Percentiles rank a stretch among this genome's conserved stretches.
phyloP scores from a whole-genome alignment of 2,888 invertebrate species.

The Dicyrtoma fusca region DNA sequence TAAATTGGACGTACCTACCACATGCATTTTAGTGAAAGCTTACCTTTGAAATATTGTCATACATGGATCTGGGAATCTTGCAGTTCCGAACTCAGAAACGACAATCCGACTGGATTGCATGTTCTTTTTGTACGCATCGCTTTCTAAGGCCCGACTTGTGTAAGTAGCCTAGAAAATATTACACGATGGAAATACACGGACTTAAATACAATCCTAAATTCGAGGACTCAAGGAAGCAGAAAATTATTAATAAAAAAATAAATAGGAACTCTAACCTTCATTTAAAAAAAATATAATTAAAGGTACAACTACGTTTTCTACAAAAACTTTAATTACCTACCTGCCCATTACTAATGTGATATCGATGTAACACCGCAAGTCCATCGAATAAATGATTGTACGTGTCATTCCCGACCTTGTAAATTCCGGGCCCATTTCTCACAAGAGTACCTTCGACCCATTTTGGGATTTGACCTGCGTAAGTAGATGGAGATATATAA shows the following conservation, averaged over 20 bases:
- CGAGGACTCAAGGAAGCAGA: too few relatives aligned
- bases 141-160: conserved; percentile 74
- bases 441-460: conserved; percentile 62
- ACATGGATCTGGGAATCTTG: conserved; percentile 61
- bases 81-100: conserved; percentile 62
- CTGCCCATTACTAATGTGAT: conserved; percentile 37
- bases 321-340: too few relatives aligned
- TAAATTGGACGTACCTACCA: too few relatives aligned
- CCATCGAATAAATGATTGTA: conserved; percentile 89
- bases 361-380: conserved; percentile 64
- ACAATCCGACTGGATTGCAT: conserved; percentile 62
- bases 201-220: too few relatives aligned
- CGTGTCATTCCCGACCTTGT: conserved; percentile 76
- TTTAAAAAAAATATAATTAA: too few relatives aligned
- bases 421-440: conserved; percentile 81
- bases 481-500: background rate
- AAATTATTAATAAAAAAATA: too few relatives aligned
- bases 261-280: too few relatives aligned
- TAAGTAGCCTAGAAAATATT: conserved; percentile 64
- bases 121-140: conserved; percentile 72
- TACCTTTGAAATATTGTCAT: conserved; percentile 30
- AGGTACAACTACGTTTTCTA: too few relatives aligned
- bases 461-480: conserved; percentile 58
- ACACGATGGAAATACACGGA: too few relatives aligned
- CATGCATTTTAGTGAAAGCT: background rate